A percentile compares a stretch with the other conserved stretches of the same genome.
Evolutionary conservation across 2,113 vertebrate genomes (phyloP).

Genomic region (Phalacrocorax brasilianus): DNA sequence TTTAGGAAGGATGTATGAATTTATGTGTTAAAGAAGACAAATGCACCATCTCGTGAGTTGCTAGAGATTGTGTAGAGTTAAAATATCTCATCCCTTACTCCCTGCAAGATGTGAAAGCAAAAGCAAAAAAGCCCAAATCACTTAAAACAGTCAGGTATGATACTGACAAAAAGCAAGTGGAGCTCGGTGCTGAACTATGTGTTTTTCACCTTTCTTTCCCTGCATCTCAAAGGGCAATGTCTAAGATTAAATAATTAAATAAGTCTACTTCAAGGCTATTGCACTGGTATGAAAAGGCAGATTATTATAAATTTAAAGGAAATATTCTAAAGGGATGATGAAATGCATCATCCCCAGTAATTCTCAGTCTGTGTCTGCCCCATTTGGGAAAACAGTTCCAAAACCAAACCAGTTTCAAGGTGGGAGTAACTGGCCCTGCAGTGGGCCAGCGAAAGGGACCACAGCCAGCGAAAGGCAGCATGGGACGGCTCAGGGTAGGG

Average conservation of each 20-base stretch:
- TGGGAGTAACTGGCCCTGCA: neutral
- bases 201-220: neutral
- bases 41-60: neutral
- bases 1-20: neutral
- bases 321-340: neutral
- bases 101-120: neutral
- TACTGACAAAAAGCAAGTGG: neutral
- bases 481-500: neutral
- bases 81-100: neutral
- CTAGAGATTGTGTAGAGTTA: neutral
- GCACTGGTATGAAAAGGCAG: too few relatives aligned
- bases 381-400: neutral
- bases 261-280: too few relatives aligned
- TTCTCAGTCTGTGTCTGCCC: neutral
- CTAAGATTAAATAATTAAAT: neutral
- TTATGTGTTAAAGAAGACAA: neutral
- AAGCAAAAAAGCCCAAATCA: neutral
- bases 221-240: neutral
- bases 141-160: neutral
- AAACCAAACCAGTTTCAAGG: neutral
- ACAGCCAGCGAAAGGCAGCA: neutral
- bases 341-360: neutral
- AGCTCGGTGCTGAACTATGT: neutral
- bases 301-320: neutral
- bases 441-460: too few relatives aligned